Evolutionary conservation across 2,113 vertebrate genomes (phyloP).

Genomic region (Anthoscopus minutus): DNA sequence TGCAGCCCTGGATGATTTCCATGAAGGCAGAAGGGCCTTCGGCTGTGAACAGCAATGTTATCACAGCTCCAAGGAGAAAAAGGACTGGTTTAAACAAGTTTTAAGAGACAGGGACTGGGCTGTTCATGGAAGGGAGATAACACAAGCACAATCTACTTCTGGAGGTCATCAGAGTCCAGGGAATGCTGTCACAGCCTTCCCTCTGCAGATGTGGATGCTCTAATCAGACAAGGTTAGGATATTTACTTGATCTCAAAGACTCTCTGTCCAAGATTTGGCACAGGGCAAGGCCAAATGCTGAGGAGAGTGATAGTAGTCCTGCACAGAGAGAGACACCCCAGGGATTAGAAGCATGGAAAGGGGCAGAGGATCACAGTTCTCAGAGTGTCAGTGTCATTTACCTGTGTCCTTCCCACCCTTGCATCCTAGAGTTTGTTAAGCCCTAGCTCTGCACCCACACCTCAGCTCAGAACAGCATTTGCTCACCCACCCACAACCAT

Average conservation of each 20-base stretch:
- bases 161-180: not conserved
- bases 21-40: not conserved
- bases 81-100: not conserved
- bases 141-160: not conserved
- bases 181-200: not conserved
- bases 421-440: not conserved
- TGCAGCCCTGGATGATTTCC: not conserved
- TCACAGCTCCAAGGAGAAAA: not conserved
- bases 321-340: not conserved
- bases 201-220: rapidly evolving
- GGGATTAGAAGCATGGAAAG: rapidly evolving
- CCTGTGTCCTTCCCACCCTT: rapidly evolving
- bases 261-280: not conserved
- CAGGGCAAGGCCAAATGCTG: not conserved
- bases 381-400: not conserved
- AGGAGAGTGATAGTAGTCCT: not conserved
- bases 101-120: not conserved
- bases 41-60: not conserved
- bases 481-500: rapidly evolving
- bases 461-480: not conserved
- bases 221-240: not conserved
- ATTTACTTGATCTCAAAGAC: not conserved
- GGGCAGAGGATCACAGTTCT: not conserved
- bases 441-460: not conserved
- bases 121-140: not conserved